Conservation (phyloP, 2,113 vertebrate genomes). For the Glareola pratincola region DNA sequence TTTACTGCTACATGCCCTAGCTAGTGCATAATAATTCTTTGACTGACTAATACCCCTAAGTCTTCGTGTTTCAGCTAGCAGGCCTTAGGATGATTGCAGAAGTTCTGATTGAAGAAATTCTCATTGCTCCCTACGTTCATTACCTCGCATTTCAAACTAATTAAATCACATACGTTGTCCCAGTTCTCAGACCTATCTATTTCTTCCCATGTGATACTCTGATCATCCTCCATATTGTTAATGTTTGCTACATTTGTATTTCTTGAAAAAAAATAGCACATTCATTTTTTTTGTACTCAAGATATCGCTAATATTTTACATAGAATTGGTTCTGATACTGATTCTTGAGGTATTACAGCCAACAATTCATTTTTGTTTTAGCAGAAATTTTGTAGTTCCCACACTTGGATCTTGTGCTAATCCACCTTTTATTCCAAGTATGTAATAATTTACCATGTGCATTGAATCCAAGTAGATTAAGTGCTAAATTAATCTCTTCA, state of each 20-base stretch:
- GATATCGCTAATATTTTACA: not conserved
- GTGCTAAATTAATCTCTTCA: not conserved
- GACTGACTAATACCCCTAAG: conserved; percentile 42
- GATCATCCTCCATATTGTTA: conserved; percentile 24
- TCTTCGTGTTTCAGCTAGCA: conserved; percentile 28
- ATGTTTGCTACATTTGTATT: not conserved
- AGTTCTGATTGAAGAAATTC: conserved; percentile 49
- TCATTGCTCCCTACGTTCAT: conserved; percentile 53
- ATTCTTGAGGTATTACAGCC: not conserved
- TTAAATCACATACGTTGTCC: conserved; percentile 47
- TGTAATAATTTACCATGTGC: not conserved
- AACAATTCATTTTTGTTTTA: not conserved
- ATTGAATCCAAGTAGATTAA: not conserved
- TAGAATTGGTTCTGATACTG: not conserved
- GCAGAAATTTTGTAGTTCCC: not conserved
- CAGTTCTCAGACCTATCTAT: conserved; percentile 27
- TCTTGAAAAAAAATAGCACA: not conserved
- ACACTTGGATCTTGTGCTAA: not conserved
- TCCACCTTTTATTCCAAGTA: not conserved
- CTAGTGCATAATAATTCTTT: conserved; percentile 54
- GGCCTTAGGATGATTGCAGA: not conserved
- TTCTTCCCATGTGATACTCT: conserved; percentile 23
- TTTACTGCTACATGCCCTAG: conserved; percentile 35
- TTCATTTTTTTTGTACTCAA: not conserved
- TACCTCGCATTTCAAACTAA: conserved; percentile 56